Conservation (phyloP, 2,888 invertebrate genomes). For the Tridacna crocea region DNA sequence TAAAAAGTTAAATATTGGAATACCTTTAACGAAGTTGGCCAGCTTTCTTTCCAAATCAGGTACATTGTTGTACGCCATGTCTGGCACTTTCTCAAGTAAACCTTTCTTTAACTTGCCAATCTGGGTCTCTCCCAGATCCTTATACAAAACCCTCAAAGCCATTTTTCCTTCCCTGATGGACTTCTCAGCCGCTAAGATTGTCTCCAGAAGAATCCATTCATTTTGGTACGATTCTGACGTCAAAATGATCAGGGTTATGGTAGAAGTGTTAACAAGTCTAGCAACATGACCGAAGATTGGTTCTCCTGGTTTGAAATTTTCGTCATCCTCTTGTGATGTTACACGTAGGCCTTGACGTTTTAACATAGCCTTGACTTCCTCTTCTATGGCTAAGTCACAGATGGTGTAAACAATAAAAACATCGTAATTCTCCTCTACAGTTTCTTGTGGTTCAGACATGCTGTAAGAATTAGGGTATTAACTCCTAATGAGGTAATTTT, state of each 20-base stretch:
- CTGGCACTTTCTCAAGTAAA: conserved; percentile 18
- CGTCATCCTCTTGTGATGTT: not conserved
- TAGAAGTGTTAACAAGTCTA: conserved; percentile 13
- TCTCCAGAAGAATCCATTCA: conserved; percentile 47
- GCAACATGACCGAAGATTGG: conserved; percentile 13
- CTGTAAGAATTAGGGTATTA: not conserved
- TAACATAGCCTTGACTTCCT: not conserved
- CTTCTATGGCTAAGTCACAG: not conserved
- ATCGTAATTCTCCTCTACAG: conserved; percentile 16
- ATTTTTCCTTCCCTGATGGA: conserved; percentile 33
- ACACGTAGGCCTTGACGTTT: not conserved
- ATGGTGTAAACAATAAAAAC: conserved; percentile 22
- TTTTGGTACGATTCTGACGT: conserved; percentile 37
- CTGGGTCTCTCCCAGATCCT: conserved; percentile 18
- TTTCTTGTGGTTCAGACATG: conserved; percentile 14
- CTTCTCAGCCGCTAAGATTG: conserved; percentile 48
- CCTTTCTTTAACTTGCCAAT: conserved; percentile 22
- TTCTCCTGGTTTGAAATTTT: not conserved
- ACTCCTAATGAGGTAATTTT: not conserved
- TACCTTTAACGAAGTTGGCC: not conserved
- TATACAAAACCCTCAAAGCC: conserved; percentile 29
- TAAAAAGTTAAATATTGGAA: no score
- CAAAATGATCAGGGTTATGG: conserved; percentile 33
- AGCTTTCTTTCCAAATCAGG: conserved; percentile 9
- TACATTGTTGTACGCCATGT: not conserved